phyloP scores from a whole-genome alignment of 2,888 invertebrate genomes.

The Oeneis ivallda region DNA sequence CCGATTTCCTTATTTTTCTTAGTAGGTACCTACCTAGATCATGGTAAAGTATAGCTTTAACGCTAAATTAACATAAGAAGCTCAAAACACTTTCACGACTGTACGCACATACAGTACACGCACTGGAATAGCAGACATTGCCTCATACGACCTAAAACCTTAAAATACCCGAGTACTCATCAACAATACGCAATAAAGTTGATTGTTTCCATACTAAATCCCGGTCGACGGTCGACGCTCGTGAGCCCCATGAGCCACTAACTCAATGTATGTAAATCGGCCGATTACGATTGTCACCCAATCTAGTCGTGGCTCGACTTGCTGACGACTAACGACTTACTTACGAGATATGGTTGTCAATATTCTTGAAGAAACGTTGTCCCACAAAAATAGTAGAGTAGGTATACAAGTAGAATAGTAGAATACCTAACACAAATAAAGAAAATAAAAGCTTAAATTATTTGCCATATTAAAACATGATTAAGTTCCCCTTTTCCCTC shows the following conservation, averaged over 20 bases:
- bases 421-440: no score
- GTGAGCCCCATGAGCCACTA: slow-evolving; percentile 17
- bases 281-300: slow-evolving; percentile 33
- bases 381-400: background rate
- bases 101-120: background rate
- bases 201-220: slow-evolving; percentile 25
- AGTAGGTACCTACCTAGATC: no score
- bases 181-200: slow-evolving; percentile 32
- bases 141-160: slow-evolving; percentile 11
- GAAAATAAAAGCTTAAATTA: no score
- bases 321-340: slow-evolving; percentile 17
- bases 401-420: background rate
- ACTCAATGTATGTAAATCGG: slow-evolving; percentile 33
- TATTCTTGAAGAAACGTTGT: background rate
- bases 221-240: slow-evolving; percentile 3
- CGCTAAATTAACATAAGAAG: background rate
- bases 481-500: no score
- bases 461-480: no score
- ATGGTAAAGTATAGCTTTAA: background rate
- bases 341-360: slow-evolving; percentile 19
- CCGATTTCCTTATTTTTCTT: no score
- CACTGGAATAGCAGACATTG: background rate
- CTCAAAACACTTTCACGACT: background rate
- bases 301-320: slow-evolving; percentile 35
- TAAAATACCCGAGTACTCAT: slow-evolving; percentile 4